Base-by-base conservation (phyloP, 2,797 vertebrate genomes). In the Falco novaeseelandiae region DNA sequence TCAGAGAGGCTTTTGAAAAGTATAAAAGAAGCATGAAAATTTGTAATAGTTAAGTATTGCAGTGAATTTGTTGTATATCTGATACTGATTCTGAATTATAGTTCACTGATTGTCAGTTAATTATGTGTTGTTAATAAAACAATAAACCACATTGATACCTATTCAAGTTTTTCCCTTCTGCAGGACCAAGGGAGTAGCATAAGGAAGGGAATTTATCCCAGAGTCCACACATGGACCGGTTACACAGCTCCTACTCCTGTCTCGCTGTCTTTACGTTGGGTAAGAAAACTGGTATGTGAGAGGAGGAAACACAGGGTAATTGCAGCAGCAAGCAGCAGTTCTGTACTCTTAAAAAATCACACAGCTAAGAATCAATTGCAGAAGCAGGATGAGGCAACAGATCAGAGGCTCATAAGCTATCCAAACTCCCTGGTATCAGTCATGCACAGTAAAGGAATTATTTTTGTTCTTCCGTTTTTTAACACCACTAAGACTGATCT, bases 71-170 rank as follows among this genome's bases (percentile, higher is more conserved):
- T 25, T 57, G 14, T 48, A 19, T 42, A 32, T 93, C 26, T 46
- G 51, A 42, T 52, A 32, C 4, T 34, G 30, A 59, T n/a, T 22
- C 46, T 72, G 51, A 74, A 26, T 52, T 70, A 34, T 14, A 52
- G 8, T 70, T 80, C 22, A 42, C 8, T 23, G 61, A 30, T 40
- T 52, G 9, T 15, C 22, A 27, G 21, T 36, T 58, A 49, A 55
- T 42, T 52, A 46, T 21, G 9, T 51, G 8, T 23, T 48, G 13
- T 25, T 42, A 42, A 42, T 42, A 42, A 42, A 42, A 42, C 40
- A 42, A 42, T 42, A 67, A 36, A 23, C 8, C 4, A 36, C 5
- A 6, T 18, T 38, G 23, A 51, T 57, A 51, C 2, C 0, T 0
- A n/a, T 52, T 51, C 58, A 82, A 52, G 21, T 14, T 71, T 65